Evolutionary conservation across 2,113 vertebrate genomes (phyloP).

Genomic region (Tachysurus fulvidraco): DNA sequence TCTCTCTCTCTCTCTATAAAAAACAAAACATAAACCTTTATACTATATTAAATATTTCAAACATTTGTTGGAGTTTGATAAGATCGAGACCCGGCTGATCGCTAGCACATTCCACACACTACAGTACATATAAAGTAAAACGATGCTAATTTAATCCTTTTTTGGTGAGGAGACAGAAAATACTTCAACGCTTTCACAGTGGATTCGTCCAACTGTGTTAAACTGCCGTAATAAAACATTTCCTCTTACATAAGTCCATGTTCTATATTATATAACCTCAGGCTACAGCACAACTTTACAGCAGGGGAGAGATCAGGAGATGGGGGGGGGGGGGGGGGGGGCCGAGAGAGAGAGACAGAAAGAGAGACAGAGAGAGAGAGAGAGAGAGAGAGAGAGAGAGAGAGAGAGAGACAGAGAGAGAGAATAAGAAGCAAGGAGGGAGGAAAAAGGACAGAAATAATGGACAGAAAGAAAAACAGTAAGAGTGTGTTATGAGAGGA

Average conservation of each 20-base stretch:
- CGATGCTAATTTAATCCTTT: neutral
- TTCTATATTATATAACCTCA: slow-evolving; percentile 12
- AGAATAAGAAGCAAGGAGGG: no score
- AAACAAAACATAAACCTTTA: neutral
- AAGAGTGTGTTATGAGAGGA: no score
- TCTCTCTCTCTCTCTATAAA: no score
- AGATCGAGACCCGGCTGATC: neutral
- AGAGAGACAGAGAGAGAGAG: no score
- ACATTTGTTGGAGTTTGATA: no score
- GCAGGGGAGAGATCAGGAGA: neutral
- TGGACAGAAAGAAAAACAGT: no score
- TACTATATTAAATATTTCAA: neutral
- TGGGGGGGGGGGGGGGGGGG: neutral
- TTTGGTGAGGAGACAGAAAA: neutral
- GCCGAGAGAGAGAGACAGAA: no score
- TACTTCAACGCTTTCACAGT: neutral
- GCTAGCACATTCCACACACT: no score
- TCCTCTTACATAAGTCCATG: slow-evolving; percentile 13
- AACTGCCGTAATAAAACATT: neutral
- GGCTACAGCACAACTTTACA: neutral
- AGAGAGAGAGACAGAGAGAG: no score
- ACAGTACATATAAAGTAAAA: neutral
- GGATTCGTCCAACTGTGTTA: neutral
- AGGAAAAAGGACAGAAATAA: no score
- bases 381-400: no score